These are phyloP conservation scores for Ptychadena robeensis DNA, from an alignment of 2,797 vertebrate genomes.

Conservation along the genomic window DNA sequence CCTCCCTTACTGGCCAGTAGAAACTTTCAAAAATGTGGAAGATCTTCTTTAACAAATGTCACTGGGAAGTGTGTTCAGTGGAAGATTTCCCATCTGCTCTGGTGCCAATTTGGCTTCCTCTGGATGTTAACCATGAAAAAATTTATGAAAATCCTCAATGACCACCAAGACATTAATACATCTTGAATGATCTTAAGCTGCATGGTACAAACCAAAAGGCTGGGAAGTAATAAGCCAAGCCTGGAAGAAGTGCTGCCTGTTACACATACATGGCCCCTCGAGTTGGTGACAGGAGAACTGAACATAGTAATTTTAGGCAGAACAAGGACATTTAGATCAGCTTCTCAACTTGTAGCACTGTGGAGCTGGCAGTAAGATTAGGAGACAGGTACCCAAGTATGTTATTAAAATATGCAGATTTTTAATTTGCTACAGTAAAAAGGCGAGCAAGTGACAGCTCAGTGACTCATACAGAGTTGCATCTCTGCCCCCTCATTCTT, in stretches of 20 bases:
- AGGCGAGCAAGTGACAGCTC: slow-evolving; percentile 4
- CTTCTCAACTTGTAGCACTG: neutral
- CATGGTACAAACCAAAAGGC: neutral
- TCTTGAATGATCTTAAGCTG: neutral
- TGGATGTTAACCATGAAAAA: too few relatives aligned
- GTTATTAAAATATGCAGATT: slow-evolving; percentile 2
- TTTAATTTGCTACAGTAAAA: slow-evolving; percentile 3
- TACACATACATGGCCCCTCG: neutral
- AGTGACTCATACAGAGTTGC: slow-evolving; percentile 36
- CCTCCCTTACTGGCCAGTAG: too few relatives aligned
- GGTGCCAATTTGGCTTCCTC: too few relatives aligned
- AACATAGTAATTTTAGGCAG: neutral
- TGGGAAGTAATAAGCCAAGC: too few relatives aligned
- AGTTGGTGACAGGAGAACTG: too few relatives aligned
- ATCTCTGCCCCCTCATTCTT: slow-evolving; percentile 33
- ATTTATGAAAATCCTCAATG: too few relatives aligned
- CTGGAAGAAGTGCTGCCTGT: neutral
- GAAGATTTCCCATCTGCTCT: too few relatives aligned
- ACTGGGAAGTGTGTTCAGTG: too few relatives aligned
- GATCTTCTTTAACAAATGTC: too few relatives aligned
- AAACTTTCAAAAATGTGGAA: too few relatives aligned
- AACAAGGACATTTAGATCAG: neutral
- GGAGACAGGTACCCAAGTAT: neutral
- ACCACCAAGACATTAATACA: too few relatives aligned
- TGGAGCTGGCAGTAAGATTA: neutral